phyloP scores from a whole-genome alignment of 2,113 vertebrate genomes.

The Apodemus speciosus region DNA sequence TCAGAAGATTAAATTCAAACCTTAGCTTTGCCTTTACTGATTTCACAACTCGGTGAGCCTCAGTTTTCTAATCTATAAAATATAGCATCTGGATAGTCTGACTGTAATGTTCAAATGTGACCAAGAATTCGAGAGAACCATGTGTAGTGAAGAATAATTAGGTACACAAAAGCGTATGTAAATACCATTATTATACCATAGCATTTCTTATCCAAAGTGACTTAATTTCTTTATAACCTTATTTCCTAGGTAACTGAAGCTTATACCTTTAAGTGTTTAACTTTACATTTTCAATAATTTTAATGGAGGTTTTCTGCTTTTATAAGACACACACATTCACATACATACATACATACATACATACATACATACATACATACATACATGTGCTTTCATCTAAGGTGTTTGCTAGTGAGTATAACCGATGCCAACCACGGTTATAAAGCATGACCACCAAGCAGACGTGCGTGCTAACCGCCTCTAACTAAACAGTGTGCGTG shows the following conservation, averaged over 20 bases:
- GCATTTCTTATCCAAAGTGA: slow-evolving; percentile 46
- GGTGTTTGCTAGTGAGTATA: slow-evolving; percentile 63
- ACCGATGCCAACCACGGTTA: slow-evolving; percentile 43
- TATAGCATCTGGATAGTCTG: neutral
- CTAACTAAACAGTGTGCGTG: neutral
- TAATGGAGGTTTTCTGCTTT: slow-evolving; percentile 53
- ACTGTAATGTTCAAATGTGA: neutral
- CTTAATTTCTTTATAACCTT: slow-evolving; percentile 33
- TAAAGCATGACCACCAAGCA: neutral
- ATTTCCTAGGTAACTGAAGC: slow-evolving; percentile 74
- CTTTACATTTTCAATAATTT: slow-evolving; percentile 49
- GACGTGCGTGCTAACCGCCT: neutral
- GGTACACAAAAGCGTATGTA: slow-evolving; percentile 1
- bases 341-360: neutral
- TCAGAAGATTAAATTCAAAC: slow-evolving; percentile 40
- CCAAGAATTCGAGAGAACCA: slow-evolving; percentile 42
- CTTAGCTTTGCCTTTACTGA: slow-evolving; percentile 51
- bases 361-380: neutral
- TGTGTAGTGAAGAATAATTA: slow-evolving; percentile 20
- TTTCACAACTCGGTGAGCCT: slow-evolving; percentile 70
- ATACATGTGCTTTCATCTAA: slow-evolving; percentile 38
- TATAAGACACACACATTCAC: neutral
- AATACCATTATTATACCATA: slow-evolving; percentile 38
- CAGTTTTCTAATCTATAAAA: slow-evolving; percentile 67
- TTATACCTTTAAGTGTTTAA: slow-evolving; percentile 75